Evolutionary conservation across 2,888 invertebrate species (phyloP), one percentile per base, ranked within the genome.

Genomic region (Phania funesta): DNA sequence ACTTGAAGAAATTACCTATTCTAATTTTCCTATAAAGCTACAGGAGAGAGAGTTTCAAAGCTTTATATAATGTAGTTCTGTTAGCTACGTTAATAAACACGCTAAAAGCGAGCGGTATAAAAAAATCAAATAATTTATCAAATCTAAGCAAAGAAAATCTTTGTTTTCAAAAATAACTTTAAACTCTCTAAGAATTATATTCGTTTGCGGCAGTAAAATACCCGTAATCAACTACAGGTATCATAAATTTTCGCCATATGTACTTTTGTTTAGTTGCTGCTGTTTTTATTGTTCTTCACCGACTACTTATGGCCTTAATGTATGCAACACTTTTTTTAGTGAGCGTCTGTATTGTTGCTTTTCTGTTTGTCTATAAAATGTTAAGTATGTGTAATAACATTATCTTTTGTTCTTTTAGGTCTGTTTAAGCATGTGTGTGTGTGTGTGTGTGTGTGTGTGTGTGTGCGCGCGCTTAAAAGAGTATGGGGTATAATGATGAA

Each of bases 351-450:
- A 52, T 26, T 38, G 32, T 58, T 70, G 46, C 24, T 48, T 32
- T 58, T 46, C n/a, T 54, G 35, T 18, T 32, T 50, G 38, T 58
- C 18, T 52, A 16, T 38, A 48, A 11, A 71, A 46, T 56, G 62
- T 54, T 71, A 76, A 76, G 76, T 71, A 76, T 71, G 76, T 76
- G 56, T 81, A 71, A 76, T 81, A 81, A 76, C 65, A 67, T 81
- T 81, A 81, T 76, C 80, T 71, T 62, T 67, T 76, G 70, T 71
- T 44, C 70, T 71, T 56, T 71, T 71, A 24, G 24, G 13, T 46
- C 3, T 52, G 4, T 20, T 26, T 26, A 54, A 64, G 29, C 18
- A 13, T 29, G 13, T 16, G 24, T 18, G 26, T 84, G 78, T 56
- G 22, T 20, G 4, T 46, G 20, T 35, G 16, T 35, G 38, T 16